These are phyloP conservation scores for Xerus rutilus DNA, from an alignment of 2,797 vertebrate genomes.

Conservation along the genomic window DNA sequence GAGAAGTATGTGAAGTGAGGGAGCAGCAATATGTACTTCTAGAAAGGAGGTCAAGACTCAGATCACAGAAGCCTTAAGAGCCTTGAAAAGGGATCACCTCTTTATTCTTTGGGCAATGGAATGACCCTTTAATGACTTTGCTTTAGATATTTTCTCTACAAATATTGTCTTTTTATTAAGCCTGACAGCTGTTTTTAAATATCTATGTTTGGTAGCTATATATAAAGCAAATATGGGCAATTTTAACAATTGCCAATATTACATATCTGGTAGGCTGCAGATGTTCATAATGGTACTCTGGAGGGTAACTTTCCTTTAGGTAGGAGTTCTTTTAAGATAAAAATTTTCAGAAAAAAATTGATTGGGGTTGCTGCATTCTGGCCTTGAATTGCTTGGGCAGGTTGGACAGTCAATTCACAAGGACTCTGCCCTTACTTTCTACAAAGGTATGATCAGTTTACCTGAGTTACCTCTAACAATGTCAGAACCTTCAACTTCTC, in stretches of 20 bases:
- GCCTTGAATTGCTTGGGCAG: background rate
- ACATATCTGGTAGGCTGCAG: background rate
- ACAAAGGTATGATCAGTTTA: background rate
- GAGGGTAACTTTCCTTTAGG: background rate
- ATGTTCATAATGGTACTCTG: background rate
- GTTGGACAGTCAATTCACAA: background rate
- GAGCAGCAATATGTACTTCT: background rate
- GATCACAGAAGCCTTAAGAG: background rate
- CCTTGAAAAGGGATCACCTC: background rate
- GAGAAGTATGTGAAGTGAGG: background rate
- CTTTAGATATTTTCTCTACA: background rate
- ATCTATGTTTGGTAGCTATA: constrained; percentile 16
- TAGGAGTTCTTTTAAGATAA: background rate
- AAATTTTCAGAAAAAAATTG: background rate
- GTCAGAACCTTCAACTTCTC: background rate
- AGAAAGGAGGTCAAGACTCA: background rate
- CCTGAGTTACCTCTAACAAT: background rate
- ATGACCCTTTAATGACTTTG: background rate
- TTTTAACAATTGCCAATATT: background rate
- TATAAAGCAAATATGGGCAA: constrained; percentile 5
- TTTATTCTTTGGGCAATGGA: background rate
- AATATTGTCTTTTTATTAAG: background rate
- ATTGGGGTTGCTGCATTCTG: background rate
- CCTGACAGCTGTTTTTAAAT: constrained; percentile 51
- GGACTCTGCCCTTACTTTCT: background rate